Conservation (phyloP, 2,797 vertebrate species). For the Rallus crepitans region DNA sequence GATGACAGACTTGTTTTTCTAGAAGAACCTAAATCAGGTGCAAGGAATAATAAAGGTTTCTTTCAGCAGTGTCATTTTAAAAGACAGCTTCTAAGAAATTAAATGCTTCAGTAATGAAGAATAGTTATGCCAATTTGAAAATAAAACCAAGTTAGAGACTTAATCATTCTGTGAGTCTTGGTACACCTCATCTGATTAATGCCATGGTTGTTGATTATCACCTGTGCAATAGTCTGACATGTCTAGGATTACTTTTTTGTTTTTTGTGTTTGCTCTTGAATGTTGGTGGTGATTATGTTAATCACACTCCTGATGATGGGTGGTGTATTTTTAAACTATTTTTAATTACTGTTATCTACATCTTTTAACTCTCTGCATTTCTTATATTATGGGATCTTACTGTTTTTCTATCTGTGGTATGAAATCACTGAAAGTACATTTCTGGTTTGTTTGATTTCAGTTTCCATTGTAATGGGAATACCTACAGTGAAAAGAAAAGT, state of each 20-base stretch:
- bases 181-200: neutral
- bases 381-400: neutral
- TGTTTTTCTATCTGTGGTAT: neutral
- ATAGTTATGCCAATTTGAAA: neutral
- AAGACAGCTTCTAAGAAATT: neutral
- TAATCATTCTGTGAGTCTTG: neutral
- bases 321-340: neutral
- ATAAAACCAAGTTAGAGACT: neutral
- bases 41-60: neutral
- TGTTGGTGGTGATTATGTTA: neutral
- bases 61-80: neutral
- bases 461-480: conserved; percentile 99
- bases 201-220: neutral
- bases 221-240: neutral
- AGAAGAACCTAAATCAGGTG: neutral
- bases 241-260: neutral
- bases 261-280: neutral
- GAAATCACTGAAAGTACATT: conserved; percentile 37
- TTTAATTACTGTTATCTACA: neutral
- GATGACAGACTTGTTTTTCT: neutral
- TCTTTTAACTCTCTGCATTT: neutral
- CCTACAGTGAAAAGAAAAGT: conserved; percentile 98
- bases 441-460: conserved; percentile 80
- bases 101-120: neutral
- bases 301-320: neutral